A percentile compares a stretch with the other conserved stretches of the same genome.
Evolutionary conservation across 2,113 vertebrate genomes (phyloP).

Genomic region (Bujurquina vittata): DNA sequence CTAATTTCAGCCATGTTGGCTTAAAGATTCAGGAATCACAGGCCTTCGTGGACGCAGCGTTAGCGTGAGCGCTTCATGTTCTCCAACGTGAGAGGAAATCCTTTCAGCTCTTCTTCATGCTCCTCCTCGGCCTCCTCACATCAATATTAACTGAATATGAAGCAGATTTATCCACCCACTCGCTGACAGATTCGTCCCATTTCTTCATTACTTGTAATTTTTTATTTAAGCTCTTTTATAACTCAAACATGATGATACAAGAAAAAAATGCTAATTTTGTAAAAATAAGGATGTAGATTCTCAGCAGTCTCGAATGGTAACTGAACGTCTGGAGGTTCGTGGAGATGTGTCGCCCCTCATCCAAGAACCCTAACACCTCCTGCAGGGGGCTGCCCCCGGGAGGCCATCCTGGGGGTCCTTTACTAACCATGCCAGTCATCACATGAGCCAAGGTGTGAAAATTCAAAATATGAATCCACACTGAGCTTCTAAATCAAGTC

Average conservation of each 20-base stretch:
- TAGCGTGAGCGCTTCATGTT: background rate
- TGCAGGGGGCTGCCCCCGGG: background rate
- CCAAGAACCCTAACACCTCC: background rate
- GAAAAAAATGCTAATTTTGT: background rate
- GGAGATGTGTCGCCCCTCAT: background rate
- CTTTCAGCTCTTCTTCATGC: background rate
- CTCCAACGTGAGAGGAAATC: background rate
- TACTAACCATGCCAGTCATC: background rate
- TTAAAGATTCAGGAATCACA: background rate
- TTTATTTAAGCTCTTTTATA: too few species aligned
- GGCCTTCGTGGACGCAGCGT: background rate
- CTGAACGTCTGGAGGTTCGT: too few species aligned
- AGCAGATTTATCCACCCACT: background rate
- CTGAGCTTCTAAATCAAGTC: background rate
- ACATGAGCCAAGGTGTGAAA: background rate
- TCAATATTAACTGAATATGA: background rate
- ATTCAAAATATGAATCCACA: background rate
- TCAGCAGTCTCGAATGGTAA: too few species aligned
- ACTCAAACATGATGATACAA: background rate
- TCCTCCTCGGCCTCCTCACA: background rate
- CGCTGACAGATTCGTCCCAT: background rate
- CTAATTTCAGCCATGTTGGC: slow-evolving; percentile 41
- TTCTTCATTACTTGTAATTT: background rate
- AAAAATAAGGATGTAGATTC: too few species aligned
- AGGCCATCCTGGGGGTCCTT: background rate